These are phyloP conservation scores for Tenthredo mesomela DNA, from an alignment of 2,888 invertebrate species.

Conservation along the genomic window DNA sequence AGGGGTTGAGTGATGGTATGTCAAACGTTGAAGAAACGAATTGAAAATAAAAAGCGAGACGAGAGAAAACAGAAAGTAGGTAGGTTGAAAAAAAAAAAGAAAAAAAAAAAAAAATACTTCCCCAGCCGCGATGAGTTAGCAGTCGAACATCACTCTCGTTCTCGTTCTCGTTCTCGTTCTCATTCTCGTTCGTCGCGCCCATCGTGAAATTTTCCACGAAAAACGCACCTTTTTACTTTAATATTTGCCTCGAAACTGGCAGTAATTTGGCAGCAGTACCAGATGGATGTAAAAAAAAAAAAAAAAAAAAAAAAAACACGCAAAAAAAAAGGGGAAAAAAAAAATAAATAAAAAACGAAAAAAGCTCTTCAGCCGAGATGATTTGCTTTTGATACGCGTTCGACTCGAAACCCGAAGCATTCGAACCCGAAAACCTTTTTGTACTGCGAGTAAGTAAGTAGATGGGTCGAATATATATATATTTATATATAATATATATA, in stretches of 20 bases:
- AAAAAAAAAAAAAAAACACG: not conserved
- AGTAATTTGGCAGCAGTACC: constrained; percentile 9
- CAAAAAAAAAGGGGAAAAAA: not conserved
- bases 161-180: constrained; percentile 16
- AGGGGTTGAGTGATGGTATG: constrained; percentile 19
- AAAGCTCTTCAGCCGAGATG: constrained; percentile 23
- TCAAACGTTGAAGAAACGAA: constrained; percentile 35
- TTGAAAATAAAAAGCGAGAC: constrained; percentile 34
- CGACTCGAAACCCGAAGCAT: constrained; percentile 14
- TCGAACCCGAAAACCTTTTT: constrained; percentile 20
- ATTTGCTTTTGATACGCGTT: constrained; percentile 26
- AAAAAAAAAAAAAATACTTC: not conserved
- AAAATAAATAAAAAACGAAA: not conserved
- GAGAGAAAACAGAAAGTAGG: constrained; percentile 26
- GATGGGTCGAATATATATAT: not conserved
- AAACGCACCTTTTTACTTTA: not conserved
- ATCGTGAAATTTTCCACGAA: not conserved
- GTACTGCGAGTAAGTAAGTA: constrained; percentile 12
- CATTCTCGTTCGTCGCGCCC: not conserved
- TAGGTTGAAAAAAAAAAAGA: not conserved
- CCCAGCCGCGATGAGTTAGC: constrained; percentile 10
- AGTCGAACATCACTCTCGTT: constrained; percentile 23
- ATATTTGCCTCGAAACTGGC: constrained; percentile 22
- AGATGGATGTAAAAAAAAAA: not conserved
- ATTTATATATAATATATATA: too few species aligned